phyloP scores from a whole-genome alignment of 2,797 vertebrate genomes.

The Champsocephalus gunnari region DNA sequence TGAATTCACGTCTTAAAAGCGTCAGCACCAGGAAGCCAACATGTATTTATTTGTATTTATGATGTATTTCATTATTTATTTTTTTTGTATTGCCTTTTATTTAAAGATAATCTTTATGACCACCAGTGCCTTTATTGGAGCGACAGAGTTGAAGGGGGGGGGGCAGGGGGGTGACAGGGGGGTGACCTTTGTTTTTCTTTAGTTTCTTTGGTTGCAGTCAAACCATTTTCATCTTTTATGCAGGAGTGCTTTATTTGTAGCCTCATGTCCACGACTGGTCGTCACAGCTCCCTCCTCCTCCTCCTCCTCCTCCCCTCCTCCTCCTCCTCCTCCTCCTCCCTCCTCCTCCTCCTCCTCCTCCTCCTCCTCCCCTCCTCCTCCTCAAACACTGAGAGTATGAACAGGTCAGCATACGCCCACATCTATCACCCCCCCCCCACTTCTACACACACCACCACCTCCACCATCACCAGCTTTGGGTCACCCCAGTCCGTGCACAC shows the following conservation, averaged over 20 bases:
- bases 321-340: conserved; percentile 1
- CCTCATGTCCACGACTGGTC: conserved; percentile 5
- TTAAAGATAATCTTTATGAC: too few species aligned
- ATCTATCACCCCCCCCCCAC: conserved; percentile 48
- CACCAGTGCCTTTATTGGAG: too few species aligned
- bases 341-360: conserved; percentile 4
- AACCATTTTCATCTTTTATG: neutral
- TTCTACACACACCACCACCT: conserved; percentile 21
- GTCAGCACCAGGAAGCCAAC: too few species aligned
- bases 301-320: conserved; percentile 7
- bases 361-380: conserved; percentile 8
- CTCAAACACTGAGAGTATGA: conserved; percentile 9
- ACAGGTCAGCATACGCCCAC: conserved; percentile 38
- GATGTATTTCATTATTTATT: neutral
- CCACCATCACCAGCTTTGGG: conserved; percentile 28
- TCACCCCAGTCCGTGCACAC: conserved; percentile 20
- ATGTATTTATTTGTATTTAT: neutral
- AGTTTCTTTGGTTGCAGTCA: neutral
- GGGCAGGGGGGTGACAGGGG: too few species aligned
- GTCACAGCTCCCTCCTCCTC: neutral
- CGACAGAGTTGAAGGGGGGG: too few species aligned
- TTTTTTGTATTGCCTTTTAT: too few species aligned
- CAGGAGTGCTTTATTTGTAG: neutral
- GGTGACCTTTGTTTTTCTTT: too few species aligned
- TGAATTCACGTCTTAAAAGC: too few species aligned